Evolutionary conservation across 2,797 vertebrate genomes (phyloP).

Genomic region (Perodicticus potto): DNA sequence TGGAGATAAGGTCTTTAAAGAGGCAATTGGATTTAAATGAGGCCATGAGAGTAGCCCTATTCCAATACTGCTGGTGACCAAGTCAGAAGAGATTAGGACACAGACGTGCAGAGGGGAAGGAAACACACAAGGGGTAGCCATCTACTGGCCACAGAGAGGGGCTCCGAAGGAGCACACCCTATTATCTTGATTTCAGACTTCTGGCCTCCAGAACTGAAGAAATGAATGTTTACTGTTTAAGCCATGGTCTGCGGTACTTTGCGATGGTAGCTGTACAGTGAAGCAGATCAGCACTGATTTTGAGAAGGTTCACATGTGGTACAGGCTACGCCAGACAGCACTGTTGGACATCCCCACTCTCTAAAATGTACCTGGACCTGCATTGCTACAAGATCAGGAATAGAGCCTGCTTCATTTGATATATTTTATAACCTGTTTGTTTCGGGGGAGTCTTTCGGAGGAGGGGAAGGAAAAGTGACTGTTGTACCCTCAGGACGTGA

Average conservation of each 20-base stretch:
- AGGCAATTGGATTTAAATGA: not conserved
- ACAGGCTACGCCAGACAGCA: not conserved
- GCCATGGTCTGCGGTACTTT: not conserved
- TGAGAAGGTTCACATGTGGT: not conserved
- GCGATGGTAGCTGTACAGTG: not conserved
- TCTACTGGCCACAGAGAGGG: not conserved
- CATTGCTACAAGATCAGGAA: not conserved
- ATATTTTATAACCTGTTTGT: slow-evolving; percentile 26
- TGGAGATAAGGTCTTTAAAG: not conserved
- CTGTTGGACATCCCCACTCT: not conserved
- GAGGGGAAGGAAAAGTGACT: not conserved
- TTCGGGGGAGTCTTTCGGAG: not conserved
- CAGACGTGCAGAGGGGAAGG: not conserved
- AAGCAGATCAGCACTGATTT: not conserved
- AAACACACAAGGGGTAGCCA: fast-evolving
- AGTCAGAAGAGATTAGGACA: not conserved
- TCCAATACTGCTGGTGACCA: not conserved
- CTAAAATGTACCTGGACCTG: not conserved
- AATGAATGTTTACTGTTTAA: not conserved
- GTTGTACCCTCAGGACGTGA: slow-evolving; percentile 66
- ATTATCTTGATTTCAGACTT: not conserved
- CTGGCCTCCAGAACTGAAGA: not conserved
- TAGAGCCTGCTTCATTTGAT: not conserved
- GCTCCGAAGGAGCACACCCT: not conserved
- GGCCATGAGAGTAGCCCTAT: not conserved